Percentiles rank a stretch among this genome's conserved stretches.
These are phyloP conservation scores for Phycodurus eques DNA, from an alignment of 2,113 vertebrate species.

Conservation along the genomic window DNA sequence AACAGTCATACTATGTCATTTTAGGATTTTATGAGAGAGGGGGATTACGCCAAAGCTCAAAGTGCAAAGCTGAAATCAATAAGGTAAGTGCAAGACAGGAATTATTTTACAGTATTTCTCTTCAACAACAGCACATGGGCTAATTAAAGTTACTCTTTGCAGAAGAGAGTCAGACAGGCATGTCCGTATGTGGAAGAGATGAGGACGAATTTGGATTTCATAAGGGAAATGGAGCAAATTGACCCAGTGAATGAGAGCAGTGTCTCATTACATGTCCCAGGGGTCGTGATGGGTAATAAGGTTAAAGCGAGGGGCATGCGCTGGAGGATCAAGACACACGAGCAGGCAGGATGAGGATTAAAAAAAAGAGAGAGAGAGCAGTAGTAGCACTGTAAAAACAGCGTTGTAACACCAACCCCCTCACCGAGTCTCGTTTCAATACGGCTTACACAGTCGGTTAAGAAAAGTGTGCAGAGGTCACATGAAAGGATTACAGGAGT, in stretches of 20 bases:
- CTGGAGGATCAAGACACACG: constrained; percentile 48
- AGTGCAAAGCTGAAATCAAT: constrained; percentile 57
- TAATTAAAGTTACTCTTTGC: constrained; percentile 52
- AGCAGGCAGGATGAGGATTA: constrained; percentile 11
- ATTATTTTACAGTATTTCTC: constrained; percentile 21
- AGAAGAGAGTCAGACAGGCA: constrained; percentile 40
- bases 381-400: constrained; percentile 18
- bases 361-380: constrained; percentile 17
- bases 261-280: constrained; percentile 63
- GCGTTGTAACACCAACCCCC: constrained; percentile 21
- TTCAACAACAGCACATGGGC: constrained; percentile 13
- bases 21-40: constrained; percentile 21
- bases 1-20: constrained; percentile 42
- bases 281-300: constrained; percentile 59
- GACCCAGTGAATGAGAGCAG: constrained; percentile 66
- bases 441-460: not conserved
- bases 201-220: constrained; percentile 57
- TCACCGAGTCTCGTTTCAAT: not conserved
- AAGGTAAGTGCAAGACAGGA: constrained; percentile 29
- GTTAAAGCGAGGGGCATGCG: constrained; percentile 54
- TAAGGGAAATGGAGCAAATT: constrained; percentile 60
- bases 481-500: not conserved
- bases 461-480: not conserved
- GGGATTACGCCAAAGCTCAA: constrained; percentile 25
- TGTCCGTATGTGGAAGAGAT: constrained; percentile 40